These are phyloP conservation scores for Sceloporus undulatus DNA, from an alignment of 2,113 vertebrate species.

Conservation along the genomic window DNA sequence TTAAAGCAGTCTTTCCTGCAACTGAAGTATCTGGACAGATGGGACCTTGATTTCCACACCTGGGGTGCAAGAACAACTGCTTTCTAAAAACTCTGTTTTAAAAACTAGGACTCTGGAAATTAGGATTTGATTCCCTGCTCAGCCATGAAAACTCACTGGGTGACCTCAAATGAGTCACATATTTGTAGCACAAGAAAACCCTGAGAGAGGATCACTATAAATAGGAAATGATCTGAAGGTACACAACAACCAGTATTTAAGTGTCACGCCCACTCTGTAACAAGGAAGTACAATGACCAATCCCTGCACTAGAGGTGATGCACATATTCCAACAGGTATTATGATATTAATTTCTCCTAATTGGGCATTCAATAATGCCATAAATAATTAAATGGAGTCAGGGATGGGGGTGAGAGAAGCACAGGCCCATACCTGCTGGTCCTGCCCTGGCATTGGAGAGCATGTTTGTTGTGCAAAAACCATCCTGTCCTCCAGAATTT, in stretches of 20 bases:
- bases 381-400: too few relatives aligned
- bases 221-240: too few relatives aligned
- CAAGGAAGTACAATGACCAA: slow-evolving; percentile 38
- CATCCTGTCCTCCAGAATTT: neutral
- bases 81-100: neutral
- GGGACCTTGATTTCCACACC: neutral
- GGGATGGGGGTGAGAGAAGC: too few relatives aligned
- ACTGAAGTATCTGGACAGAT: neutral
- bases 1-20: neutral
- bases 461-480: too few relatives aligned
- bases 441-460: too few relatives aligned
- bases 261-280: neutral
- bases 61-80: neutral
- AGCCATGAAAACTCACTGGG: too few relatives aligned
- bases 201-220: too few relatives aligned
- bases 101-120: neutral
- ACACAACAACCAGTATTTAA: too few relatives aligned
- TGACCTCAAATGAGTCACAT: too few relatives aligned
- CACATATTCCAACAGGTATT: slow-evolving; percentile 40
- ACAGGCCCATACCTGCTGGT: too few relatives aligned
- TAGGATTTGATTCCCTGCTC: too few relatives aligned
- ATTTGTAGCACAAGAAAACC: too few relatives aligned
- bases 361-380: neutral
- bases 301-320: slow-evolving; percentile 50
- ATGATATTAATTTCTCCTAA: slow-evolving; percentile 11